Conservation (phyloP, 2,797 vertebrate genomes). For the Microctenopoma lineatum region DNA sequence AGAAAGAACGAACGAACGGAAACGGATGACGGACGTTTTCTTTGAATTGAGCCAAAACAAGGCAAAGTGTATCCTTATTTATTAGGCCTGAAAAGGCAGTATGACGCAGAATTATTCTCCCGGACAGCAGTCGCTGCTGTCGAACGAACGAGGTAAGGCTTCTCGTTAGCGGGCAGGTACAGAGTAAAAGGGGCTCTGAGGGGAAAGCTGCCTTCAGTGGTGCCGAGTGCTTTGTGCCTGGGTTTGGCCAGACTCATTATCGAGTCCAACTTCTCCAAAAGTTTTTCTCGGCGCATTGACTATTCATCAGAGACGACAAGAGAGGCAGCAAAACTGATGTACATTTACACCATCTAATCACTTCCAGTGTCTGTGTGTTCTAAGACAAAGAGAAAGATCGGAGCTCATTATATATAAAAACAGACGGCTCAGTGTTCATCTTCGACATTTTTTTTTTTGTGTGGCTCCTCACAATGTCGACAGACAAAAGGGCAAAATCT, state of each 20-base stretch:
- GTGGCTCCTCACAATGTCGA: slow-evolving; percentile 36
- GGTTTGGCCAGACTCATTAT: slow-evolving; percentile 40
- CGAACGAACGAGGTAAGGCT: slow-evolving; percentile 61
- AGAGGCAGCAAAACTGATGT: slow-evolving; percentile 50
- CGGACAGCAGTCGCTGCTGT: slow-evolving; percentile 36
- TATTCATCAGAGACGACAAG: slow-evolving; percentile 41
- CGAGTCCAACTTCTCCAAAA: not conserved
- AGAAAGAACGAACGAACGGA: slow-evolving; percentile 78
- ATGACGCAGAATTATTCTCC: slow-evolving; percentile 37
- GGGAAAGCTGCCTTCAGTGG: slow-evolving; percentile 70
- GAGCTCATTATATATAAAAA: slow-evolving; percentile 28
- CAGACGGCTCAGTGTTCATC: slow-evolving; percentile 61
- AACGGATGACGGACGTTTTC: slow-evolving; percentile 72
- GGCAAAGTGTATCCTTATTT: slow-evolving; percentile 52
- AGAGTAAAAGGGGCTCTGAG: slow-evolving; percentile 36
- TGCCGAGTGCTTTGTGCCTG: slow-evolving; percentile 50
- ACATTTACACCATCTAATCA: slow-evolving; percentile 39
- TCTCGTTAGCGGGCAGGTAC: slow-evolving; percentile 60
- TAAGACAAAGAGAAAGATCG: slow-evolving; percentile 37
- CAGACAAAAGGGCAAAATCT: slow-evolving; percentile 52
- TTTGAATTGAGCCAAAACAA: slow-evolving; percentile 71
- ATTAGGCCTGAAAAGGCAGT: slow-evolving; percentile 53
- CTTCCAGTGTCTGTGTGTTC: slow-evolving; percentile 38
- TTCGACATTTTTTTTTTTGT: slow-evolving; percentile 35
- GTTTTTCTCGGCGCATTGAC: slow-evolving; percentile 16